Base-by-base conservation (phyloP, 2,888 invertebrate genomes). In the Drosophila atroscutellata region DNA sequence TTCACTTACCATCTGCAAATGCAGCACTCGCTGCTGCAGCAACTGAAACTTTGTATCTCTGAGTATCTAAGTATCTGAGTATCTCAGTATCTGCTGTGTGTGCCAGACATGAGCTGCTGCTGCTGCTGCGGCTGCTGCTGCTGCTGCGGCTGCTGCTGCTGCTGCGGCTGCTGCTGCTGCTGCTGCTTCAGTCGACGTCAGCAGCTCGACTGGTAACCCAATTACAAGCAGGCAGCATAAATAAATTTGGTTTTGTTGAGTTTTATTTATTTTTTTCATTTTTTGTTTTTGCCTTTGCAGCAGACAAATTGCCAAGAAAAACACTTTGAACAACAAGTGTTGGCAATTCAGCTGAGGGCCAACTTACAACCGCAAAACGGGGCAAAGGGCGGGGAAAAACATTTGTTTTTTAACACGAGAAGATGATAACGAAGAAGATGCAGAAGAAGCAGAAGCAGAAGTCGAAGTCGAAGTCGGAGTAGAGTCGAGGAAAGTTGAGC, bases 301-400 rank as follows among this genome's bases (percentile, higher is more conserved):
- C 74, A 72, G 75, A 84, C 86, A 84, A 84, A 84, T 86, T 86
- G 84, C 83, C 86, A 80, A 82, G 85, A 84, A 89, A 85, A 85
- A 86, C 85, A 84, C 87, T 85, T 84, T 72, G 59, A 69, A 72
- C 70, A 59, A 80, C 78, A 81, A 88, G 89, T 83, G 86, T 72
- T 70, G 63, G 77, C 86, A 73, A 72, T 78, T 59, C 59, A 42
- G 52, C 45, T 36, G 60, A 72, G 64, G 61, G 58, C 56, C 57
- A 65, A 69, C 51, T n/a, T n/a, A 30, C 45, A 37, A 37, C 60
- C 30, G 13, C 68, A 68, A 47, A 39, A 55, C 32, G 20, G 55
- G 52, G n/a, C 58, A 24, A 37, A 15, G 2, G 36, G 8, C 30
- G 11, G 24, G n/a, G 32, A 34, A 56, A 56, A 65, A 52, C 68